Percentiles rank a stretch among this genome's conserved stretches.
phyloP scores from a whole-genome alignment of 2,888 invertebrate genomes.

The Therioaphis trifolii region DNA sequence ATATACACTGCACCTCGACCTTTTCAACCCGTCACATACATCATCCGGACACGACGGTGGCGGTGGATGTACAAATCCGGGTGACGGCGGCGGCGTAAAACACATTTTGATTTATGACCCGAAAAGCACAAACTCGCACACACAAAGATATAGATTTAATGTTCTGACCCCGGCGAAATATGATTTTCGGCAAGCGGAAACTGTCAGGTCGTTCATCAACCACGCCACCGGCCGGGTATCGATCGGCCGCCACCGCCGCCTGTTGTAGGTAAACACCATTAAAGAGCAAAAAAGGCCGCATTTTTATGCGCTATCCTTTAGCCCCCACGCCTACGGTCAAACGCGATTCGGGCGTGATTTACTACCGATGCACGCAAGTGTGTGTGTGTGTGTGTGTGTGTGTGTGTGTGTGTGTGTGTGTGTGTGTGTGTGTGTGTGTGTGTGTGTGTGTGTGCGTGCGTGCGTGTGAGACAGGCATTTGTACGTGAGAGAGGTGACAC shows the following conservation, averaged over 20 bases:
- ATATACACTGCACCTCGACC: slow-evolving; percentile 8
- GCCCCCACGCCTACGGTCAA: not conserved
- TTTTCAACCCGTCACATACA: slow-evolving; percentile 61
- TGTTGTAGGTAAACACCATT: slow-evolving; percentile 26
- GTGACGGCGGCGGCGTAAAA: slow-evolving; percentile 14
- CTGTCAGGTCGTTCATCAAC: slow-evolving; percentile 62
- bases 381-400: not conserved
- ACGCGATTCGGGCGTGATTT: slow-evolving; percentile 17
- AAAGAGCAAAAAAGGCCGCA: slow-evolving; percentile 47
- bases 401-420: not conserved
- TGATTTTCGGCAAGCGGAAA: slow-evolving; percentile 61
- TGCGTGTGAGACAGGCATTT: not conserved
- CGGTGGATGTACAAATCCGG: slow-evolving; percentile 33
- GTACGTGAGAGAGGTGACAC: not conserved
- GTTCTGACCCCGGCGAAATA: slow-evolving; percentile 59
- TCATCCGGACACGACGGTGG: slow-evolving; percentile 50
- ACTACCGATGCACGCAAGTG: not conserved
- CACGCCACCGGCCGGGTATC: slow-evolving; percentile 14
- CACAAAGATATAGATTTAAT: slow-evolving; percentile 61
- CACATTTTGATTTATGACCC: slow-evolving; percentile 61
- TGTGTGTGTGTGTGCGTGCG: not conserved
- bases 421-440: not conserved
- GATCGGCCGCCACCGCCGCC: not conserved
- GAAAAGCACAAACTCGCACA: slow-evolving; percentile 52
- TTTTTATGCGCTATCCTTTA: slow-evolving; percentile 25